phyloP scores from a whole-genome alignment of 2,888 invertebrate species.

The Phorcus lineatus region DNA sequence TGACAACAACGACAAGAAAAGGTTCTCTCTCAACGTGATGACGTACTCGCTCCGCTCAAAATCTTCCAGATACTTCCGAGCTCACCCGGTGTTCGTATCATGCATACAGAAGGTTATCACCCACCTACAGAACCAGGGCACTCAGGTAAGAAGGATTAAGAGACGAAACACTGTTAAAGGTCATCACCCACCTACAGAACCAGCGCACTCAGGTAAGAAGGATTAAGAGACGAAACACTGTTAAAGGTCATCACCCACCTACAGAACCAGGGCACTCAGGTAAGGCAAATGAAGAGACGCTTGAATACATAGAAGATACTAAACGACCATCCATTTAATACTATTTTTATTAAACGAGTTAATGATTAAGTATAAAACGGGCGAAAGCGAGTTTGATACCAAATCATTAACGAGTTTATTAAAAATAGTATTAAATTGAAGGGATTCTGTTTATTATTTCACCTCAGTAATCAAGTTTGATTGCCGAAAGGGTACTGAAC shows the following conservation, averaged over 20 bases:
- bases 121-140: slow-evolving; percentile 36
- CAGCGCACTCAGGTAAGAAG: not conserved
- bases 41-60: slow-evolving; percentile 45
- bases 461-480: too few relatives aligned
- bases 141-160: slow-evolving; percentile 23
- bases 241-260: not conserved
- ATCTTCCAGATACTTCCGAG: slow-evolving; percentile 50
- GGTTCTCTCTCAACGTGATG: slow-evolving; percentile 48
- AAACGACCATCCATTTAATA: too few relatives aligned
- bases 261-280: too few relatives aligned
- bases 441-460: too few relatives aligned
- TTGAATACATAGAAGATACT: too few relatives aligned
- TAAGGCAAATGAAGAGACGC: not conserved
- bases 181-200: not conserved
- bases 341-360: too few relatives aligned
- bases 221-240: not conserved
- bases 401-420: too few relatives aligned
- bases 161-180: not conserved
- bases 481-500: too few relatives aligned
- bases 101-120: slow-evolving; percentile 54
- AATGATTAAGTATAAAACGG: too few relatives aligned
- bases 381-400: too few relatives aligned
- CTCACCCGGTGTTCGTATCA: slow-evolving; percentile 56
- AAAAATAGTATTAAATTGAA: too few relatives aligned
- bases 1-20: slow-evolving; percentile 28